Evolutionary conservation across 2,888 invertebrate genomes (phyloP), one percentile per base, ranked within the genome.

Genomic region (Pycnomerus fuliginosus): DNA sequence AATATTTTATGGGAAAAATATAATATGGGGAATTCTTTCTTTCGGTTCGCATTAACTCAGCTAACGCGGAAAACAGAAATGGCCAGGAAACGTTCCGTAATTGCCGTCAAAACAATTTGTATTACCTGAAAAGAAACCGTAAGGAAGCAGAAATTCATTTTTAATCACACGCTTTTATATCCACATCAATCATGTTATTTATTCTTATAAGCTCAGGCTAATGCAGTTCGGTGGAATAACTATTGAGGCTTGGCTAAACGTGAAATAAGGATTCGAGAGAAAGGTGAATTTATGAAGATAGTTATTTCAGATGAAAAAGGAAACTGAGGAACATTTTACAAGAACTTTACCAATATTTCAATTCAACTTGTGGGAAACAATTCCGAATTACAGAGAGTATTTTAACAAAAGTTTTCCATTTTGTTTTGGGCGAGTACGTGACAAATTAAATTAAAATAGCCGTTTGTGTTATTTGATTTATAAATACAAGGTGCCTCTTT

Each of bases 91-190:
- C 39, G 36, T 29, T 32, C 27, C 20, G 45, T 45, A 31, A 45
- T 45, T 45, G 45, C 40, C 31, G 45, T 45, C 45, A 45, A 40
- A 45, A 40, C 45, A 45, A 24, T 40, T 44, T 40, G 33, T 39
- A 39, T 32, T 29, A 36, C 32, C 29, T 34, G 28, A 15, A 29
- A 10, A 17, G 15, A 15, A 33, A 41, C 17, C 28, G 20, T 4
- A 2, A 8, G 10, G 24, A 20, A 34, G 10, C 27, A 13, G 33
- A 5, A 28, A 28, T 13, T 22, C 29, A 16, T 34, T 34, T 29
- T 29, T 29, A 13, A 29, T 27, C 28, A 29, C 28, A 31, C 16
- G 13, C 10, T 11, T 10, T 28, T n/a, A n/a, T n/a, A n/a, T n/a
- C n/a, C n/a, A n/a, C n/a, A n/a, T n/a, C n/a, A n/a, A n/a, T n/a